Conservation (phyloP, 1,140 invertebrate genomes). For the Drosophila yakuba region DNA sequence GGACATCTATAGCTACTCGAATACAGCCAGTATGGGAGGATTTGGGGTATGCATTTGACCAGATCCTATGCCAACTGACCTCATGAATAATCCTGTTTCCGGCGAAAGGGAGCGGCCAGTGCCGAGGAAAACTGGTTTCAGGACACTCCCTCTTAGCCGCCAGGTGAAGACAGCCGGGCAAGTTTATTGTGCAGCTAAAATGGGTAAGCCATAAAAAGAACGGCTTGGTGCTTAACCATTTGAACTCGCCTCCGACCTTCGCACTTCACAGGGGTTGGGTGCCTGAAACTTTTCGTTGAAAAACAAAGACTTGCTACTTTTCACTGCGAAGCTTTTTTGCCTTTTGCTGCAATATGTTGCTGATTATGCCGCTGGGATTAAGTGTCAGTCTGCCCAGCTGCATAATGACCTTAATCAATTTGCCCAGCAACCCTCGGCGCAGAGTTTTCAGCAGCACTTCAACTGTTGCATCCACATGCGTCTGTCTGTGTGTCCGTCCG, state of each 20-base stretch:
- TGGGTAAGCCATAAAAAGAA: slow-evolving; percentile 77
- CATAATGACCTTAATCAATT: slow-evolving; percentile 84
- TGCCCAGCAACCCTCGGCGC: slow-evolving; percentile 53
- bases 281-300: slow-evolving; percentile 63
- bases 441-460: slow-evolving; percentile 27
- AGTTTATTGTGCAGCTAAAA: slow-evolving; percentile 79
- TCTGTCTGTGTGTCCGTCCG: not conserved
- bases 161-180: slow-evolving; percentile 66
- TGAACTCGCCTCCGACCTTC: not conserved
- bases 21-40: too few relatives aligned
- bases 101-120: slow-evolving; percentile 35
- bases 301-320: slow-evolving; percentile 61
- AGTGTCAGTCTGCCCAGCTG: slow-evolving; percentile 74
- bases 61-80: slow-evolving; percentile 36
- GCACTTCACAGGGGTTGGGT: slow-evolving; percentile 51
- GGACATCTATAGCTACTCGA: not conserved
- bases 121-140: slow-evolving; percentile 31
- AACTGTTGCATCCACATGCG: slow-evolving; percentile 64
- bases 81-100: slow-evolving; percentile 53
- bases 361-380: slow-evolving; percentile 83
- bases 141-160: slow-evolving; percentile 55
- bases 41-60: not conserved
- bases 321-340: slow-evolving; percentile 71
- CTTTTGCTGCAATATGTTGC: slow-evolving; percentile 81
- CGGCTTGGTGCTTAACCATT: slow-evolving; percentile 61